phyloP scores from a whole-genome alignment of 37 sponge, comb jelly and placozoan species.

The Ianthella basta region DNA sequence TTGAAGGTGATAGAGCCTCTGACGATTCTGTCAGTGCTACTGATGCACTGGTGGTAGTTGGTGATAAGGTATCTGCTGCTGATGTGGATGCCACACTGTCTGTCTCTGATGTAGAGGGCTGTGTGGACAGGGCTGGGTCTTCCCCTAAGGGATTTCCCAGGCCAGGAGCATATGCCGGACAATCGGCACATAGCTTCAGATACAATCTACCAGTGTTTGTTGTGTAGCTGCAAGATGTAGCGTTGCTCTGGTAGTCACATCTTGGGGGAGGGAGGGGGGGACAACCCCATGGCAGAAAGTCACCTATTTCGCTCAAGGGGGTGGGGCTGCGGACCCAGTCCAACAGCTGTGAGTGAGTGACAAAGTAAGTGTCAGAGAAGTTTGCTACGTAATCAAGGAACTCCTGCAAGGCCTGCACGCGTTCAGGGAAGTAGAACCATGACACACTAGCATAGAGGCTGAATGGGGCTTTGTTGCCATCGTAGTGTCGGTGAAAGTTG shows the following conservation, averaged over 20 bases:
- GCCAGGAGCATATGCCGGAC: slow-evolving; percentile 21
- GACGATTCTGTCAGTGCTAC: no score
- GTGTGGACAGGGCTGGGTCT: no score
- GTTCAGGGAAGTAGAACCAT: slow-evolving; percentile 29
- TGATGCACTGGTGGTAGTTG: no score
- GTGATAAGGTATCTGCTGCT: no score
- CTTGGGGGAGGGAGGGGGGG: slow-evolving; percentile 42
- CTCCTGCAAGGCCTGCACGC: slow-evolving; percentile 14
- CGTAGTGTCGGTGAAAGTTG: slow-evolving; percentile 54
- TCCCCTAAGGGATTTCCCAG: slow-evolving; percentile 23
- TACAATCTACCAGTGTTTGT: not conserved
- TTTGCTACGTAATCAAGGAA: slow-evolving; percentile 40
- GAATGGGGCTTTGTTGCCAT: slow-evolving; percentile 47
- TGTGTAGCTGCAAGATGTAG: slow-evolving; percentile 16
- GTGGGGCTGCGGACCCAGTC: slow-evolving; percentile 63
- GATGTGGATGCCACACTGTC: no score
- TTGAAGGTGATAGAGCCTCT: no score
- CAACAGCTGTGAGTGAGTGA: slow-evolving; percentile 52
- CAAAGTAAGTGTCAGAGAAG: slow-evolving; percentile 48
- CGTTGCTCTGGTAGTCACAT: not conserved
- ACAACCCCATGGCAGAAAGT: slow-evolving; percentile 58
- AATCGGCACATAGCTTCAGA: slow-evolving; percentile 41
- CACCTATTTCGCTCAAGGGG: slow-evolving; percentile 34
- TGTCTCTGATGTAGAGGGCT: no score
- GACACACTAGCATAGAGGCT: slow-evolving; percentile 41